These are phyloP conservation scores for Lithobates sylvaticus DNA, from an alignment of 2,797 vertebrate genomes.

Conservation along the genomic window DNA sequence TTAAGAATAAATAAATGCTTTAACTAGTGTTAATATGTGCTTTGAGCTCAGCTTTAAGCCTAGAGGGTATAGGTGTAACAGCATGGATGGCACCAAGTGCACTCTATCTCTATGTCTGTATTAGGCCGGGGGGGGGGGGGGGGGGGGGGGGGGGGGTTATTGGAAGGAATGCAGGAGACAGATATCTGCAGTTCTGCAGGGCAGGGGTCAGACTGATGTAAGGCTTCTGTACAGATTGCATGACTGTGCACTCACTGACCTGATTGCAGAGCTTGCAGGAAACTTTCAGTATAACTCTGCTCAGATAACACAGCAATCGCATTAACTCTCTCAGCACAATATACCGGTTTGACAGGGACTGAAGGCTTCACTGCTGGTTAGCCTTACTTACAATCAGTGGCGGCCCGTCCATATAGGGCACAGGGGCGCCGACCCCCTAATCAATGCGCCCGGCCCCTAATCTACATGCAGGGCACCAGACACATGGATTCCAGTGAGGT, in stretches of 20 bases:
- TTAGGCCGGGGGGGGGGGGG: neutral
- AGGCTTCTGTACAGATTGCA: conserved; percentile 11
- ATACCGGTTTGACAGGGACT: too few relatives aligned
- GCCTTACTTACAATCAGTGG: too few relatives aligned
- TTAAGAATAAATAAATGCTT: too few relatives aligned
- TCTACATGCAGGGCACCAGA: too few relatives aligned
- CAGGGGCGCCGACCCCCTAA: too few relatives aligned
- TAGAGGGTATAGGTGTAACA: neutral
- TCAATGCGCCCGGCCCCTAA: too few relatives aligned
- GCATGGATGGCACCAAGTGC: neutral
- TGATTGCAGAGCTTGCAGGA: neutral
- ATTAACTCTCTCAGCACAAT: neutral
- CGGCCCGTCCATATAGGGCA: too few relatives aligned
- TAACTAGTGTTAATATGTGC: too few relatives aligned
- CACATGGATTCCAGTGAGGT: too few relatives aligned
- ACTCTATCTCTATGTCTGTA: neutral
- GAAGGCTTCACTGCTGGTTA: too few relatives aligned
- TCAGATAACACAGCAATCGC: neutral
- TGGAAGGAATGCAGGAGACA: neutral
- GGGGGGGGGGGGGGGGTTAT: neutral
- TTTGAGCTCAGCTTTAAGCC: too few relatives aligned
- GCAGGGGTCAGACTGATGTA: conserved; percentile 26
- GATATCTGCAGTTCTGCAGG: conserved; percentile 1
- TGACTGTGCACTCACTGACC: conserved; percentile 25
- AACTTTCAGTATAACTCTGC: neutral